Base-by-base conservation (phyloP, 2,797 vertebrate species). In the Sebastes kiyomatsui region DNA sequence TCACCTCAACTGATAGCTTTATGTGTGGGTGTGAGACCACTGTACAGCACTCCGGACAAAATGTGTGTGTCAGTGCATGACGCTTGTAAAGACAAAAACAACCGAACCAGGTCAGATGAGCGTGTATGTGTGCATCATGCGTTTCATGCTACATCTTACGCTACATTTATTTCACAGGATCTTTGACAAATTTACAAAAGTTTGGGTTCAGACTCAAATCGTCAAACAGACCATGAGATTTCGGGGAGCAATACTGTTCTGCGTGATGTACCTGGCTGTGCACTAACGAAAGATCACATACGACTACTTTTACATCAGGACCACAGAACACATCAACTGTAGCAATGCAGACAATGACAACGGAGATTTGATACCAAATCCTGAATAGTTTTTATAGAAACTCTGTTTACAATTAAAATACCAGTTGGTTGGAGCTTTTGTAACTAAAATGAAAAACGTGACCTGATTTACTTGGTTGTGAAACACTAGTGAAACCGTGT, bases 231-330 rank as follows among this genome's bases (percentile, higher is more conserved):
- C 62, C 72, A 66, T 42, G 75, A 78, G 5, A n/a, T 79, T 88
- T 86, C 20, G 65, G 80, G 83, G 85, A 94, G 93, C 94, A 95
- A 94, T 94, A 94, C 82, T 67, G 80, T 84, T 82, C 82, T 82
- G 86, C 13, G 30, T 83, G 69, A 81, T 20, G 64, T 73, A 85
- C 80, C 77, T 76, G 80, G 67, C 72, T 81, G 81, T 64, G 81
- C 86, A 85, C 80, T 78, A 77, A 77, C 8, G 59, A 91, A 75
- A 70, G 76, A 85, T 86, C 72, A 82, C 59, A 65, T 28, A 61
- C 11, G 28, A 68, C 38, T 35, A 35, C 80, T 88, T 89, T 64
- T 68, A 81, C 76, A 77, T 78, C 80, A 82, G 79, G 69, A 56
- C 83, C 84, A 80, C 82, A 84, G 75, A 83, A 84, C 84, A 85